Conservation (phyloP, 2,113 vertebrate genomes). For the Himantopus leucocephalus region DNA sequence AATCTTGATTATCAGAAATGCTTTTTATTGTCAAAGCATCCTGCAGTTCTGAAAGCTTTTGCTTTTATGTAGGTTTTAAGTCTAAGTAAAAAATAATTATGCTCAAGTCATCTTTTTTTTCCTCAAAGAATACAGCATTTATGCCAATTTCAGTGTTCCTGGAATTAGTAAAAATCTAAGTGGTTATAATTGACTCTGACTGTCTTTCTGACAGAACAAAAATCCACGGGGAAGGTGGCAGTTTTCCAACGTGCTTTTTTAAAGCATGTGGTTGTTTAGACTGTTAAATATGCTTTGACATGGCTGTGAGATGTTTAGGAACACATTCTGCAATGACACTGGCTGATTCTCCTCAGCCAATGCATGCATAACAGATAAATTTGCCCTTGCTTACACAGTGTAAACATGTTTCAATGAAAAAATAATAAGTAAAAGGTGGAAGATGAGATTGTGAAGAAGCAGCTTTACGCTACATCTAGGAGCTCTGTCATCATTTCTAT, state of each 20-base stretch:
- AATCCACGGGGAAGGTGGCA: neutral
- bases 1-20: neutral
- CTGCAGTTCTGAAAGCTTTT: neutral
- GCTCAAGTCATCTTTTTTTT: neutral
- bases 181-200: neutral
- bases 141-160: neutral
- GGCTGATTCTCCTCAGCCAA: neutral
- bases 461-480: neutral
- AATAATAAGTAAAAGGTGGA: neutral
- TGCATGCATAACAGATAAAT: neutral
- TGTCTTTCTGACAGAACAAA: neutral
- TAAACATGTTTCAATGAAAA: neutral
- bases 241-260: neutral
- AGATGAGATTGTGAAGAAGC: neutral
- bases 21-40: neutral
- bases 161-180: neutral
- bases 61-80: neutral
- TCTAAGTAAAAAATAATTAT: neutral
- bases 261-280: neutral
- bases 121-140: neutral
- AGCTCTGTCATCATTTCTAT: neutral
- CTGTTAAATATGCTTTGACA: neutral
- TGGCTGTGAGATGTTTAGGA: neutral
- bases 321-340: neutral
- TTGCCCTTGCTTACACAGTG: neutral